Evolutionary conservation across 2,113 vertebrate species (phyloP), one percentile per base, ranked within the genome.

Genomic region (Tachycineta bicolor): DNA sequence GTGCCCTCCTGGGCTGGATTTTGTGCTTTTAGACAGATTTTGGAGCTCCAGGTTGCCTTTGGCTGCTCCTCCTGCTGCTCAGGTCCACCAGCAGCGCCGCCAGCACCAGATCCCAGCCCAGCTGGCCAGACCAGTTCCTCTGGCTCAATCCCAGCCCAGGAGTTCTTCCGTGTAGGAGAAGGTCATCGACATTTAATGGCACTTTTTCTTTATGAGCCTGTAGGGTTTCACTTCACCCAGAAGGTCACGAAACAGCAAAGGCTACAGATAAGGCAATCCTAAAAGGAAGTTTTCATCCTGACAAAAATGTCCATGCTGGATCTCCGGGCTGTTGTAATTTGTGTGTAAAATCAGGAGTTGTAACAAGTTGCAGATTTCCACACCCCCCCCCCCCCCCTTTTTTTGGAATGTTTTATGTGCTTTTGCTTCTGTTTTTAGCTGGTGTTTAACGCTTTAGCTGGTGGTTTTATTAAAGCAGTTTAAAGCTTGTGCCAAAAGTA

Each of bases 101-200:
- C 44, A 24, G 52, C 31, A 9, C 13, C 31, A 31, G 15, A 7
- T 49, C 43, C 52, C 64, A 74, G 70, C 65, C 63, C 41, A n/a
- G 55, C 93, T 83, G 86, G 52, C 34, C 37, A 63, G 56, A 75
- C 80, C 80, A 59, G 89, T 94, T 96, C 68, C 44, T 75, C 20
- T 74, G 83, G 55, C 62, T 80, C 22, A 0, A 4, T 23, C 50
- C 67, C 85, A 83, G 50, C 55, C 67, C 18, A 29, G 16, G 83
- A 81, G 67, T 37, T 70, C 73, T 87, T 29, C 73, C 53, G 0
- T 8, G 37, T 1, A 37, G 75, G 47, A 63, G 16, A 86, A 82
- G 15, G 24, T 56, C 20, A 33, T 50, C 49, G 75, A 14, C 69
- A 44, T 81, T 88, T 89, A 25, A 75, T 92, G 56, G 52, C 73